phyloP scores from a whole-genome alignment of 2,797 vertebrate genomes.

The Propithecus deckenii region DNA sequence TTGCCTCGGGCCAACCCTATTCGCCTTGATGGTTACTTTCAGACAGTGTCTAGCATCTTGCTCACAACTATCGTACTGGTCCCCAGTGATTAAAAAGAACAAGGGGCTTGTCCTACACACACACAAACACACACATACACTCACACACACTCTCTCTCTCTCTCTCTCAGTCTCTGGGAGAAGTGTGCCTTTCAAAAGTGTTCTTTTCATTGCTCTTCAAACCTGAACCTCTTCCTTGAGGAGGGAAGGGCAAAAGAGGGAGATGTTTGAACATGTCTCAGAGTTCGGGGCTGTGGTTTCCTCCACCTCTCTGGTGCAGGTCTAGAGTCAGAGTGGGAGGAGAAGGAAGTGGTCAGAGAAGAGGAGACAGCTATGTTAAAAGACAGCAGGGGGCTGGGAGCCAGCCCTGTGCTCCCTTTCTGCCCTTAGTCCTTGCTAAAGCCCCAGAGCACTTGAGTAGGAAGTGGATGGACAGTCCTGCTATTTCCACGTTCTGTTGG shows the following conservation, averaged over 20 bases:
- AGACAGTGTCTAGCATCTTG: background rate
- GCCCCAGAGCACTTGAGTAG: fast-evolving
- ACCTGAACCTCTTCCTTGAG: background rate
- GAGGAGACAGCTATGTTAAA: background rate
- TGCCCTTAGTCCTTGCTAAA: background rate
- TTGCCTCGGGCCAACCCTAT: background rate
- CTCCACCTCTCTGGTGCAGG: background rate
- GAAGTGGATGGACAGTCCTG: fast-evolving
- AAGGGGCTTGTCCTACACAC: background rate
- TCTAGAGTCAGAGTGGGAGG: too few relatives aligned
- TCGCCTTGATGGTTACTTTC: background rate
- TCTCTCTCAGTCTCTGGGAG: background rate
- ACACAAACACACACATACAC: background rate
- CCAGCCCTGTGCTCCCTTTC: background rate
- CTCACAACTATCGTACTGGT: background rate
- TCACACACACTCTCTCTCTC: too few relatives aligned
- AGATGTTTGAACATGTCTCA: background rate
- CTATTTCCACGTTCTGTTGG: background rate
- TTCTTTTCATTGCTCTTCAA: background rate
- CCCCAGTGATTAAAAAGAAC: background rate
- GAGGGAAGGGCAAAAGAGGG: background rate
- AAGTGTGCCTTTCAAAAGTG: background rate
- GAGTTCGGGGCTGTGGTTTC: background rate
- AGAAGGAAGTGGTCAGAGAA: background rate
- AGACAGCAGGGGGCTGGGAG: background rate